Conservation (phyloP, 2,113 vertebrate species). For the Sylvietta virens region DNA sequence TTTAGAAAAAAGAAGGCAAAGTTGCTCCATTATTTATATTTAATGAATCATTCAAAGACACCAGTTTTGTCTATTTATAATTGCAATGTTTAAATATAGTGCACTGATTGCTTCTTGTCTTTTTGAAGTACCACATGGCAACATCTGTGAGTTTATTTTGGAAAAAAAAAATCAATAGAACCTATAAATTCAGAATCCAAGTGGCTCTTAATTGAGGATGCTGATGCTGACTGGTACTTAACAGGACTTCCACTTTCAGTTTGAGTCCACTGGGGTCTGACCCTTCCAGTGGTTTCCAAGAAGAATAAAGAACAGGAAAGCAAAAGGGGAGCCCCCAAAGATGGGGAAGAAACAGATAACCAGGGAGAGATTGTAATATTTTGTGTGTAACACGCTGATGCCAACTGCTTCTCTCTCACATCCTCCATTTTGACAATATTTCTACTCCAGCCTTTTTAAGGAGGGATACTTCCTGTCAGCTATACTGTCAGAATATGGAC, state of each 20-base stretch:
- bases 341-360: not conserved
- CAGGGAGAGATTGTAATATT: not conserved
- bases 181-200: not conserved
- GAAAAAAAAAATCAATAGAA: not conserved
- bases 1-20: not conserved
- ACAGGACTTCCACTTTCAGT: not conserved
- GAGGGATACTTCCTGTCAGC: not conserved
- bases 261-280: not conserved
- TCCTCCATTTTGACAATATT: not conserved
- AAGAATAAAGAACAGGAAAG: not conserved
- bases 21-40: conserved; percentile 36
- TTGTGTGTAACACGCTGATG: not conserved
- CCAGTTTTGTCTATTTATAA: not conserved
- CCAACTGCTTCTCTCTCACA: not conserved
- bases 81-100: conserved; percentile 20
- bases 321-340: not conserved
- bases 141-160: not conserved
- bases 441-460: not conserved
- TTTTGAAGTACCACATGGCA: not conserved
- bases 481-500: not conserved
- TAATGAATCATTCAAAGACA: conserved; percentile 24
- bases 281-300: not conserved
- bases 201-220: not conserved
- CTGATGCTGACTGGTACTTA: not conserved
- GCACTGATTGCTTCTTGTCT: conserved; percentile 23